These are phyloP conservation scores for Strigops habroptila DNA, from an alignment of 2,113 vertebrate species.

Conservation along the genomic window DNA sequence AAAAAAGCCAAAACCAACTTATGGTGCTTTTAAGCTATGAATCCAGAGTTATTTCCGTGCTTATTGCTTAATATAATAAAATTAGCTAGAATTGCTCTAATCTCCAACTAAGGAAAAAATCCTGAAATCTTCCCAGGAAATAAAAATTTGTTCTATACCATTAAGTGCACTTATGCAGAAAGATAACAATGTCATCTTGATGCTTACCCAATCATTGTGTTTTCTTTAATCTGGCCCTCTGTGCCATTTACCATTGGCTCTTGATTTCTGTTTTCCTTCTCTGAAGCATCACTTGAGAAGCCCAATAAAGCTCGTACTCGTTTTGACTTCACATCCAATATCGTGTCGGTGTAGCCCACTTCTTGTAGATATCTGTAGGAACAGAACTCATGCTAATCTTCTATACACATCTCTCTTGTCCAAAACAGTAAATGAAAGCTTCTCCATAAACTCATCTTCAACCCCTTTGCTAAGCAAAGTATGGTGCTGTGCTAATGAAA, in stretches of 20 bases:
- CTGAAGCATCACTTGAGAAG: constrained; percentile 84
- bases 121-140: background rate
- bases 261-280: constrained; percentile 78
- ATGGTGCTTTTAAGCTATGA: background rate
- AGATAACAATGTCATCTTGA: background rate
- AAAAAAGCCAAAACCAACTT: background rate
- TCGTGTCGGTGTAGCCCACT: constrained; percentile 93
- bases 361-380: constrained; percentile 90
- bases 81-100: background rate
- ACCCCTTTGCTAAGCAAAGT: constrained; percentile 10
- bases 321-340: constrained; percentile 95
- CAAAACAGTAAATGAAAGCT: background rate
- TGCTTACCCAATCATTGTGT: constrained; percentile 84
- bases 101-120: background rate
- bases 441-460: constrained; percentile 21
- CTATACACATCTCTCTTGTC: background rate
- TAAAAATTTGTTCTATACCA: background rate
- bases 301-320: constrained; percentile 88
- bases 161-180: background rate
- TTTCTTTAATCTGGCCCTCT: constrained; percentile 83
- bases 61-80: background rate
- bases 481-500: constrained; percentile 28
- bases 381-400: constrained; percentile 45
- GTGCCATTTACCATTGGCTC: constrained; percentile 93
- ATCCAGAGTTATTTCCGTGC: background rate